These are phyloP conservation scores for Ormyrus labotus DNA, from an alignment of 2,888 invertebrate species.

Conservation along the genomic window DNA sequence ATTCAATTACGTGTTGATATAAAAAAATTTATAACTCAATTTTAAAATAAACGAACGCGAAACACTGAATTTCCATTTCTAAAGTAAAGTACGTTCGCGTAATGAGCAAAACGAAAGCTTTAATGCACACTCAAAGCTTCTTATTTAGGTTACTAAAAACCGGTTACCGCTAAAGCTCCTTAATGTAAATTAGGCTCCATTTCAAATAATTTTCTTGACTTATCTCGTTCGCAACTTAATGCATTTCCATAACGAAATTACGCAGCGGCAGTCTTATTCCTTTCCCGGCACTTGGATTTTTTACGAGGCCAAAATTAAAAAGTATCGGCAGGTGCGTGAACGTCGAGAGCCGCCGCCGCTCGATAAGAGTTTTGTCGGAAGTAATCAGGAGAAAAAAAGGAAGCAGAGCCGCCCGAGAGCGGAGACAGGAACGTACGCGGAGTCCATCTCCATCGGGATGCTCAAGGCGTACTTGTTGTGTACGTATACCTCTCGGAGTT, in stretches of 20 bases:
- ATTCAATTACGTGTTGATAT: too few relatives aligned
- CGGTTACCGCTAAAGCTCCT: too few relatives aligned
- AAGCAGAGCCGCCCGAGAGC: background rate
- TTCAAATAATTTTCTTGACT: background rate
- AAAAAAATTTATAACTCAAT: too few relatives aligned
- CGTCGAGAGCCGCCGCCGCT: background rate
- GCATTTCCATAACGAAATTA: background rate
- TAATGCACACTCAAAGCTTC: too few relatives aligned
- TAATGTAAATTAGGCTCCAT: background rate
- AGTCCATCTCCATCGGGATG: constrained; percentile 31
- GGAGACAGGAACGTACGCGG: constrained; percentile 5
- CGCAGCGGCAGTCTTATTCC: background rate
- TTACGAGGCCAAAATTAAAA: background rate
- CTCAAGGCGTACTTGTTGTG: background rate
- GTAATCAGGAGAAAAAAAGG: background rate
- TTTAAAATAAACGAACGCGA: too few relatives aligned
- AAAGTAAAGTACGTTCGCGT: too few relatives aligned
- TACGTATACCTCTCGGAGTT: constrained; percentile 3
- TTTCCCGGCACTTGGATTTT: background rate
- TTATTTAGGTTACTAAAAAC: too few relatives aligned
- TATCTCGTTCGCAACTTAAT: background rate
- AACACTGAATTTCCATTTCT: too few relatives aligned
- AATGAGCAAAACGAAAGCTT: too few relatives aligned
- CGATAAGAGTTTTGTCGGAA: background rate
- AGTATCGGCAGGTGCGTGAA: background rate